phyloP scores from a whole-genome alignment of 1,140 invertebrate species.

The Grapholita molesta region DNA sequence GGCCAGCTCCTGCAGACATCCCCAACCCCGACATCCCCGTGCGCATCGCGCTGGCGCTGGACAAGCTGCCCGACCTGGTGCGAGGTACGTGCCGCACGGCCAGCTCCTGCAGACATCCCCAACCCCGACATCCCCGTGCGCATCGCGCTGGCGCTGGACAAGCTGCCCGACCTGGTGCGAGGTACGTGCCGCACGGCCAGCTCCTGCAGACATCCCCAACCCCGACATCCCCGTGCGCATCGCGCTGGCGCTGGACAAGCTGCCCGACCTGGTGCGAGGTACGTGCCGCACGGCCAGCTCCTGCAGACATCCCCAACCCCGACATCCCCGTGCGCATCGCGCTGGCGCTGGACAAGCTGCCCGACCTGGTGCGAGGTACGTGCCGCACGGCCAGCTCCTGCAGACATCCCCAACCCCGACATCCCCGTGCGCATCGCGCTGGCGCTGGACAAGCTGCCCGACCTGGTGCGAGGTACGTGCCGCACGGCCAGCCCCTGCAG shows the following conservation, averaged over 20 bases:
- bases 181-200: no score
- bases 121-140: constrained; percentile 91
- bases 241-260: constrained; percentile 86
- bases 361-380: constrained; percentile 86
- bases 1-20: no score
- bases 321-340: constrained; percentile 90
- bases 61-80: constrained; percentile 87
- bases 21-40: constrained; percentile 92
- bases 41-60: constrained; percentile 85
- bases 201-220: constrained; percentile 91
- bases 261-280: constrained; percentile 88
- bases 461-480: constrained; percentile 86
- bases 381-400: no score
- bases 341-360: constrained; percentile 86
- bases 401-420: constrained; percentile 91
- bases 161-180: constrained; percentile 87
- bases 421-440: constrained; percentile 89
- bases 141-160: constrained; percentile 86
- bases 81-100: no score
- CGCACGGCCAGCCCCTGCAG: no score
- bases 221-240: constrained; percentile 91
- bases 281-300: no score
- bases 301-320: constrained; percentile 91
- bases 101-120: constrained; percentile 90
- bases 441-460: constrained; percentile 86